These are phyloP conservation scores for Holothuria leucospilota DNA, from an alignment of 53 echinoderm and acorn worm genomes.

Conservation along the genomic window DNA sequence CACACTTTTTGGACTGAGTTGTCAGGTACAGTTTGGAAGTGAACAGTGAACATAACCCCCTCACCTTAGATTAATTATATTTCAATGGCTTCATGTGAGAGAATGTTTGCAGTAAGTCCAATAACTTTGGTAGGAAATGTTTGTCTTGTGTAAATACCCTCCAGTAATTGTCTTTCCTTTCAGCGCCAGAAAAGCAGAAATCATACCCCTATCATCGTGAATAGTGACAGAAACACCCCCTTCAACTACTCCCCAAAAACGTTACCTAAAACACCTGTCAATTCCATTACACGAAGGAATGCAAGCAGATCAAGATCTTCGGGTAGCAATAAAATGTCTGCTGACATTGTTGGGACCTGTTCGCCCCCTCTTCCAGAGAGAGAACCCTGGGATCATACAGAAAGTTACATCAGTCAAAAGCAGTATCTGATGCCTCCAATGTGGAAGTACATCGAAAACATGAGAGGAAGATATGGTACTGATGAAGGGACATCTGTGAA, in stretches of 20 bases:
- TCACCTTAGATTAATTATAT: too few species aligned
- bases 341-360: neutral
- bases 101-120: too few species aligned
- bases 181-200: constrained; percentile 44
- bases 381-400: neutral
- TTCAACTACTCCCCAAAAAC: constrained; percentile 37
- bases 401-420: neutral
- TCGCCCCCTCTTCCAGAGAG: constrained; percentile 23
- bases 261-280: constrained; percentile 23
- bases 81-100: too few species aligned
- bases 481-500: neutral
- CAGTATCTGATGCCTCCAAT: neutral
- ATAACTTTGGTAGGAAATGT: too few species aligned
- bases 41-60: too few species aligned
- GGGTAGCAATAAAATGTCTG: neutral
- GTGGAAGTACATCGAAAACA: constrained; percentile 14
- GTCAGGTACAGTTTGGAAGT: too few species aligned
- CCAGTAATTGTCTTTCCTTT: constrained; percentile 34
- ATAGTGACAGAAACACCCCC: constrained; percentile 19
- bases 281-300: constrained; percentile 16
- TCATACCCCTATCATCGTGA: constrained; percentile 30
- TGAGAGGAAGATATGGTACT: neutral
- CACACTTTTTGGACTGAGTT: too few species aligned
- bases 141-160: too few species aligned
- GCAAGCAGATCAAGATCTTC: neutral